Percentiles rank a stretch among this genome's conserved stretches.
These are phyloP conservation scores for Mesaphorura yosii DNA, from an alignment of 1,140 invertebrate genomes.

Conservation along the genomic window DNA sequence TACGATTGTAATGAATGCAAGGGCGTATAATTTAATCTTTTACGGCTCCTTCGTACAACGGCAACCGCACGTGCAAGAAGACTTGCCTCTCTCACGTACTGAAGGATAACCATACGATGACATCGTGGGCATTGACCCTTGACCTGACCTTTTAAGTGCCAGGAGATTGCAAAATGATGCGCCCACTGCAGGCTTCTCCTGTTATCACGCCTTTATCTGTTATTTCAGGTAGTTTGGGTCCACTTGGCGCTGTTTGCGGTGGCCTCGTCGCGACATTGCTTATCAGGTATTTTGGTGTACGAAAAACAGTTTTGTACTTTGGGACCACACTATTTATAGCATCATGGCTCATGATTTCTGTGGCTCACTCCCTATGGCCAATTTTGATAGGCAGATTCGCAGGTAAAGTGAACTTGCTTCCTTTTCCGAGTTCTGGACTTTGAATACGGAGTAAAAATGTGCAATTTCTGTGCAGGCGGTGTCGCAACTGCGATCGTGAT, in stretches of 20 bases:
- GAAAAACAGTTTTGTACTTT: conserved; percentile 13
- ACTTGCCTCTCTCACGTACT: no score
- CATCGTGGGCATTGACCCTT: no score
- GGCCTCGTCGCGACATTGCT: conserved; percentile 10
- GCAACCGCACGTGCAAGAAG: no score
- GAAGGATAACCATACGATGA: no score
- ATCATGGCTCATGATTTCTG: conserved; percentile 17
- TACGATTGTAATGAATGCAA: not conserved
- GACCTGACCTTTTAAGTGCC: no score
- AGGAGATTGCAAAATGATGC: not conserved
- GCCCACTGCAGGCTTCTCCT: conserved; percentile 19
- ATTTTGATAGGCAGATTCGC: conserved; percentile 20
- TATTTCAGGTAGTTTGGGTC: no score
- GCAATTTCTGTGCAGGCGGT: conserved; percentile 16
- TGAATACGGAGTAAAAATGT: not conserved
- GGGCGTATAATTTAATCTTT: no score
- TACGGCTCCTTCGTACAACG: no score
- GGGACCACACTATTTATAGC: conserved; percentile 8
- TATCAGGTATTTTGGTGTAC: conserved; percentile 11
- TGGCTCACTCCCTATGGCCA: conserved; percentile 4
- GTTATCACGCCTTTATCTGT: no score
- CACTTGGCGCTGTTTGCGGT: conserved; percentile 23
- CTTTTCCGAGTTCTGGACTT: not conserved
- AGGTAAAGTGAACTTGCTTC: conserved; percentile 3
- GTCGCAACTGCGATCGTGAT: conserved; percentile 16